Percentiles rank a stretch among this genome's conserved stretches.
These are phyloP conservation scores for Scaptomyza parva DNA, from an alignment of 2,888 invertebrate genomes.

Conservation along the genomic window DNA sequence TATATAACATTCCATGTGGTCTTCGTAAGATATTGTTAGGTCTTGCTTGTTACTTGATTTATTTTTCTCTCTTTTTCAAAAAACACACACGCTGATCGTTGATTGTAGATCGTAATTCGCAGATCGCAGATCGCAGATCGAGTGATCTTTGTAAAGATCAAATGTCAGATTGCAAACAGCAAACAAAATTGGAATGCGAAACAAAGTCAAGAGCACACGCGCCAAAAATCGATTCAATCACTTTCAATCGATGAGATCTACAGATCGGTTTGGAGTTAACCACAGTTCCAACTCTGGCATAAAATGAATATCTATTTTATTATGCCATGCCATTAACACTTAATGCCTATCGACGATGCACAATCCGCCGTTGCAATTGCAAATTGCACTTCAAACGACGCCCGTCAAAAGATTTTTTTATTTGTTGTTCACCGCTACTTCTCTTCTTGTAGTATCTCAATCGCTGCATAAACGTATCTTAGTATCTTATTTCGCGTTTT, in stretches of 20 bases:
- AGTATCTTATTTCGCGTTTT: constrained; percentile 15
- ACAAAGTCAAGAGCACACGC: constrained; percentile 78
- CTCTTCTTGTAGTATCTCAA: constrained; percentile 24
- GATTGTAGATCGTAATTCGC: constrained; percentile 42
- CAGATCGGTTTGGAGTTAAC: constrained; percentile 9
- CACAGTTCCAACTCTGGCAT: constrained; percentile 49
- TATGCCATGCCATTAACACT: constrained; percentile 70
- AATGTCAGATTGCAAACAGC: constrained; percentile 59
- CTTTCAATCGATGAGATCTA: constrained; percentile 35
- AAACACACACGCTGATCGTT: constrained; percentile 19
- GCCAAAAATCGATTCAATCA: constrained; percentile 67
- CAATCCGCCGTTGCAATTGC: constrained; percentile 27
- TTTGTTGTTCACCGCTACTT: not conserved
- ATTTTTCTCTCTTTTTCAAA: too few species aligned
- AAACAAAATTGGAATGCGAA: constrained; percentile 31
- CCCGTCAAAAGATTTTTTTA: constrained; percentile 37
- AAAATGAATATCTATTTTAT: constrained; percentile 71
- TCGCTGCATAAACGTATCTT: constrained; percentile 4
- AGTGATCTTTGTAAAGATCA: constrained; percentile 71
- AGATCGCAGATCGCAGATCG: constrained; percentile 7
- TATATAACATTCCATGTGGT: constrained; percentile 68
- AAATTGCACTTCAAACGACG: constrained; percentile 55
- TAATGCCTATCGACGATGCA: constrained; percentile 54
- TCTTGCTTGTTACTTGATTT: constrained; percentile 14
- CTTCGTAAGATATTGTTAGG: constrained; percentile 6